phyloP scores from a whole-genome alignment of 1,140 invertebrate species.

The Saccostrea echinata region DNA sequence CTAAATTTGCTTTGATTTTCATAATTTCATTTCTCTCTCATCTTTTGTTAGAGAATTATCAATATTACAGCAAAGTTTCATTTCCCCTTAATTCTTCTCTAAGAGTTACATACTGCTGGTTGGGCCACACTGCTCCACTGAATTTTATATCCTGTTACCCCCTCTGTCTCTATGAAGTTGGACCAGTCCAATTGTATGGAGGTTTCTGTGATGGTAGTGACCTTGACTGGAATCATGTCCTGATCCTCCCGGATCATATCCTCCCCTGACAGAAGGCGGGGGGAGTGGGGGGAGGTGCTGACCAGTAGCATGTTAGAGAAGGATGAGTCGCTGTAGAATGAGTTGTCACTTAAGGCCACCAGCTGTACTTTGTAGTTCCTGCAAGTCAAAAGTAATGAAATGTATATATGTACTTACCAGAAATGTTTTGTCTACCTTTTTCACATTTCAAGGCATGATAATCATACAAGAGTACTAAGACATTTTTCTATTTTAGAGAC shows the following conservation, averaged over 20 bases:
- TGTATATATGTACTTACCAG: too few relatives aligned
- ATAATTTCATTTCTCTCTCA: neutral
- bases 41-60: neutral
- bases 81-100: neutral
- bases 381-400: constrained; percentile 44
- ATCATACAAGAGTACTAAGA: too few relatives aligned
- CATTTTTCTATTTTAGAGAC: too few relatives aligned
- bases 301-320: constrained; percentile 76
- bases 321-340: constrained; percentile 73
- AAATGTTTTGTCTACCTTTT: too few relatives aligned
- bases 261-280: constrained; percentile 57
- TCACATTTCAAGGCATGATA: too few relatives aligned
- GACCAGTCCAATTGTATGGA: constrained; percentile 78
- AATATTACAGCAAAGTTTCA: neutral
- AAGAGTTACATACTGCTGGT: constrained; percentile 69
- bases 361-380: constrained; percentile 78
- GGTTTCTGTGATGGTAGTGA: constrained; percentile 73
- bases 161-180: constrained; percentile 72
- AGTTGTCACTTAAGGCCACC: constrained; percentile 74
- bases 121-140: constrained; percentile 79
- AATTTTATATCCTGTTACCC: constrained; percentile 75
- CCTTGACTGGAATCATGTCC: constrained; percentile 74
- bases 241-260: constrained; percentile 68
- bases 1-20: too few relatives aligned
- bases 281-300: constrained; percentile 68